These are phyloP conservation scores for Oreochromis tanganicae DNA, from an alignment of 2,113 vertebrate genomes.

Conservation along the genomic window DNA sequence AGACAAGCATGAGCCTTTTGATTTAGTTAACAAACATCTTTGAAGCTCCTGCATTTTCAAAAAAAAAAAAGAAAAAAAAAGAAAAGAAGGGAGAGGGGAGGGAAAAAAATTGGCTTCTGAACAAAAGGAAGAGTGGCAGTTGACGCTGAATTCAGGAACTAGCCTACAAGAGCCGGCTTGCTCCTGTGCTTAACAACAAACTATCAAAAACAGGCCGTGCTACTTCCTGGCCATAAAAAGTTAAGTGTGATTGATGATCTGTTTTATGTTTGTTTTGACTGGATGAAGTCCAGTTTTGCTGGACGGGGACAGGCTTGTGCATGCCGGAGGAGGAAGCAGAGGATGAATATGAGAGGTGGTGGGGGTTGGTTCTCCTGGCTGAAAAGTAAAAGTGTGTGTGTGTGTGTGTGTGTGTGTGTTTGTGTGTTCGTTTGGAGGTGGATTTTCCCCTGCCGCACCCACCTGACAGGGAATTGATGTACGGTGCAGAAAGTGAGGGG, in stretches of 20 bases:
- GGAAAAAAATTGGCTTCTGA: conserved; percentile 23
- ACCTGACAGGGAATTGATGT: conserved; percentile 16
- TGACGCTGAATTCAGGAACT: conserved; percentile 60
- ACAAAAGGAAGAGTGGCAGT: conserved; percentile 63
- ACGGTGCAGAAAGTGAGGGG: not conserved
- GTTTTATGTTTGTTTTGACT: conserved; percentile 70
- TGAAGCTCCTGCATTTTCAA: conserved; percentile 28
- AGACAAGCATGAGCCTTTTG: not conserved
- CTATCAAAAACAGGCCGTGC: conserved; percentile 61
- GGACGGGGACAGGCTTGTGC: conserved; percentile 40
- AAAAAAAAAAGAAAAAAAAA: not conserved
- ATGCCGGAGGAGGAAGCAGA: conserved; percentile 33
- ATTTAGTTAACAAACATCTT: conserved; percentile 23
- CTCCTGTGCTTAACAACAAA: conserved; percentile 31
- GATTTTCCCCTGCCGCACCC: conserved; percentile 28
- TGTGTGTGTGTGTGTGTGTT: not conserved
- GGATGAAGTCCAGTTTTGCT: conserved; percentile 53
- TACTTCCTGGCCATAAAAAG: conserved; percentile 64
- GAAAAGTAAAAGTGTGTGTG: conserved; percentile 32
- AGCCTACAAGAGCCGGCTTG: conserved; percentile 61
- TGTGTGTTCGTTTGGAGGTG: not conserved
- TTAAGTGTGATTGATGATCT: conserved; percentile 57
- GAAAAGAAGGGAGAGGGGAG: no score
- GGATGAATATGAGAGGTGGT: not conserved
- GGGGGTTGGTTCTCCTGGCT: not conserved